These are phyloP conservation scores for Linyphia triangularis DNA, from an alignment of 2,888 invertebrate genomes.

Conservation along the genomic window DNA sequence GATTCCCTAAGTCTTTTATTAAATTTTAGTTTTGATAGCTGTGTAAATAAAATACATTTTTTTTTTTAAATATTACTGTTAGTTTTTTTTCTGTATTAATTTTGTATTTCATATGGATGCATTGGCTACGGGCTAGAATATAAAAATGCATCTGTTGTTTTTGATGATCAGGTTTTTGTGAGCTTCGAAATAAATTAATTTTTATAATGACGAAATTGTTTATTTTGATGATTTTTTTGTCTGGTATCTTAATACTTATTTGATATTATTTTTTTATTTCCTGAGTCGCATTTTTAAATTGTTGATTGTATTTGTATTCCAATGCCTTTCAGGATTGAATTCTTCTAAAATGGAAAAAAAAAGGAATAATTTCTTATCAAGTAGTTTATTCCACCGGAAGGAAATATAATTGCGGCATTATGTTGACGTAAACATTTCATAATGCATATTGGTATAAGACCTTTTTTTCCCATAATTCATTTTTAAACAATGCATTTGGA, in stretches of 20 bases:
- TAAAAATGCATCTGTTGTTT: conserved; percentile 66
- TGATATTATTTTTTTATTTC: conserved; percentile 15
- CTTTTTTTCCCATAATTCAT: not conserved
- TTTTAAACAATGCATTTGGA: conserved; percentile 33
- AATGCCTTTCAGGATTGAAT: conserved; percentile 6
- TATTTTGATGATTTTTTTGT: conserved; percentile 61
- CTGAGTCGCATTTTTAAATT: conserved; percentile 3
- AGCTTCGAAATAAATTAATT: conserved; percentile 64
- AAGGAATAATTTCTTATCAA: conserved; percentile 8
- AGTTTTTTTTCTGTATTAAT: conserved; percentile 47
- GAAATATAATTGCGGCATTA: conserved; percentile 26
- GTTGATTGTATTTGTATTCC: conserved; percentile 38
- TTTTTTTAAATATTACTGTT: not conserved
- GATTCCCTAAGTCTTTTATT: conserved; percentile 57
- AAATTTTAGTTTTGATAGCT: conserved; percentile 73
- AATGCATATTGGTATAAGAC: not conserved
- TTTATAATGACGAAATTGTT: conserved; percentile 69
- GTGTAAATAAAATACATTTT: conserved; percentile 67
- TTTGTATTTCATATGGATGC: not conserved
- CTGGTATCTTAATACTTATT: conserved; percentile 35
- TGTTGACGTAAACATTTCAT: conserved; percentile 54
- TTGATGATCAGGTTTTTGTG: conserved; percentile 23
- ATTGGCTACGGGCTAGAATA: conserved; percentile 14
- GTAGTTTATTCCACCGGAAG: conserved; percentile 38
- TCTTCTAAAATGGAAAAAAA: not conserved